Base-by-base conservation (phyloP, 1,140 invertebrate genomes). In the Panulirus ornatus region DNA sequence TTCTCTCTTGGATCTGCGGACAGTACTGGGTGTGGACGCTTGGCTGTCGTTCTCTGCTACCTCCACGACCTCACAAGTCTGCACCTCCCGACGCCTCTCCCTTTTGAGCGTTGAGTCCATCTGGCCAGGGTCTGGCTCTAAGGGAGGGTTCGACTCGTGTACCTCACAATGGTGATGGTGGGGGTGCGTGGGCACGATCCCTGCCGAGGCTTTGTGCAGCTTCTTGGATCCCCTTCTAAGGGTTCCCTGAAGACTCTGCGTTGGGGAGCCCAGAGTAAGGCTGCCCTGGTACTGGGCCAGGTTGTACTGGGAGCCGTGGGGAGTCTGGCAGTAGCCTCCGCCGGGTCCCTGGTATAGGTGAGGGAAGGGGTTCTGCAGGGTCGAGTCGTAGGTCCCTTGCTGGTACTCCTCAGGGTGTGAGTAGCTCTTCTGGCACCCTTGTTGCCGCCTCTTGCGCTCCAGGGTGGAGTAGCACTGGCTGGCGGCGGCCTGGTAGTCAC, bases 251-350 rank as follows among this genome's bases (percentile, higher is more conserved):
- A 38, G 78, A 27, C 78, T 81, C 2, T 58, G 78, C 9, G 78
- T 58, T 19, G 78, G 78, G 6, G 78, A 58, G 0, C 47, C 14
- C 36, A 9, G 47, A n/a, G 47, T 8, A 14, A 44, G 78, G 30
- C 9, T 11, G 0, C 30, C 27, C 27, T 51, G 78, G 47, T 54
- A 81, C 38, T 81, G 78, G 27, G 78, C 36, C 19, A 81, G 51
- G 51, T 54, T 58, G 51, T 81, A 81, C 78, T 81, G 78, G 51
- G 78, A 81, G 78, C 78, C 78, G 51, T 79, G 76, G 14, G 51
- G 78, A 19, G 78, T 81, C 30, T 54, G 47, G 78, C 47, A 81
- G 30, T 36, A 44, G 27, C 38, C 16, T 5, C 47, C 78, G 19
- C 47, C n/a, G 30, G 78, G 34, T 0, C 22, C 51, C 51, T 81